Conservation (phyloP, 2,888 invertebrate genomes). For the Girardia tigrina region DNA sequence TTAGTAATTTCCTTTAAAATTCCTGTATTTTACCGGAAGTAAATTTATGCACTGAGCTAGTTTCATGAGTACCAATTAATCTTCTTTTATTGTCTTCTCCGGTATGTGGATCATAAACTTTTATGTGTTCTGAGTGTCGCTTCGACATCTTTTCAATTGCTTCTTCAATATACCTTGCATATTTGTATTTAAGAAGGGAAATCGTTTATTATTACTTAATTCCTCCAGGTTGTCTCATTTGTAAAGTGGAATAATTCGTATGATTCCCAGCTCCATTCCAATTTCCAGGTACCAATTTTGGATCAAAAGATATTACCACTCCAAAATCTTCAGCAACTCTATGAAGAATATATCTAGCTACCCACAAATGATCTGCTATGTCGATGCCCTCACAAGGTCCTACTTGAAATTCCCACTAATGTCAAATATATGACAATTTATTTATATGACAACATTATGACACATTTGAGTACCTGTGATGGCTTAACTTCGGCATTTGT, state of each 20-base stretch:
- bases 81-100: constrained; percentile 90
- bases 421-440: no score
- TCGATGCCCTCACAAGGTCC: constrained; percentile 74
- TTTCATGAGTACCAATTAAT: constrained; percentile 82
- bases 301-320: constrained; percentile 52
- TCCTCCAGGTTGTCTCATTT: constrained; percentile 62
- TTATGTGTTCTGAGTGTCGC: constrained; percentile 79
- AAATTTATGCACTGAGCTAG: constrained; percentile 88
- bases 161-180: constrained; percentile 68
- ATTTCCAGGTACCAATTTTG: constrained; percentile 52
- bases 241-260: constrained; percentile 81
- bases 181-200: not conserved
- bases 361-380: constrained; percentile 54
- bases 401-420: constrained; percentile 59
- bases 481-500: constrained; percentile 98
- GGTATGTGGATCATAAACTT: constrained; percentile 83
- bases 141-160: constrained; percentile 86
- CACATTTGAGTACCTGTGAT: constrained; percentile 62
- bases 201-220: constrained; percentile 43
- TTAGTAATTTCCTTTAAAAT: no score
- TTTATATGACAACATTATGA: no score
- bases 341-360: constrained; percentile 52
- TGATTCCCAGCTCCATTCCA: constrained; percentile 67
- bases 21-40: no score
- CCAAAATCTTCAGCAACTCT: constrained; percentile 54